Evolutionary conservation across 2,888 invertebrate species (phyloP).

Genomic region (Dasypogon diadema): DNA sequence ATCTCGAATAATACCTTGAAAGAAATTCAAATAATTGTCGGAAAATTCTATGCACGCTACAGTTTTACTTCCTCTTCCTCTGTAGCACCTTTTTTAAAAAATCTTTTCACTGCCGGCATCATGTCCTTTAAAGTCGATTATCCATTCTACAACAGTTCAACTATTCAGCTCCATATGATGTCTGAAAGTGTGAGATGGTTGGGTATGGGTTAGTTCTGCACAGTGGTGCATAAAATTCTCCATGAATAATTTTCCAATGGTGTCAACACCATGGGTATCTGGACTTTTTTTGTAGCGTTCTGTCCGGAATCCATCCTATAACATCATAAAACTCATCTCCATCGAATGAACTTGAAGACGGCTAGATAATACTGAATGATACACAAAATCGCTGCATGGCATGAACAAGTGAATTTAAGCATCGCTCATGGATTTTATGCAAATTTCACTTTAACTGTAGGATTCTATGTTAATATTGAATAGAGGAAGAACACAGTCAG

Average conservation of each 20-base stretch:
- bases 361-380: conserved; percentile 42
- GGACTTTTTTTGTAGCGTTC: neutral
- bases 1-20: no score
- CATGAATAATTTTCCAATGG: conserved; percentile 51
- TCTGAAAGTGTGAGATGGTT: neutral
- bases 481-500: neutral
- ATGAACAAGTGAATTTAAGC: conserved; percentile 27
- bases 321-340: conserved; percentile 43
- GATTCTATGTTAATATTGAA: neutral
- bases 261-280: conserved; percentile 40
- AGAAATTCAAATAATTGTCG: conserved; percentile 2
- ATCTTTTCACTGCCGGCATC: conserved; percentile 26
- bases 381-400: conserved; percentile 41
- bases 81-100: neutral
- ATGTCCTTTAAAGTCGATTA: conserved; percentile 43
- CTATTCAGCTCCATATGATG: conserved; percentile 37
- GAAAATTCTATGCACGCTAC: conserved; percentile 7
- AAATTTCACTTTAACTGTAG: conserved; percentile 32
- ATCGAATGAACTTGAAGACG: conserved; percentile 49
- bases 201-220: conserved; percentile 36
- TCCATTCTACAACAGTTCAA: conserved; percentile 24
- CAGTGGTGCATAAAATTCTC: conserved; percentile 51
- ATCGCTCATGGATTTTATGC: conserved; percentile 29
- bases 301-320: conserved; percentile 22
- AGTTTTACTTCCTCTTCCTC: neutral